Evolutionary conservation across 2,888 invertebrate species (phyloP), one percentile per base, ranked within the genome.

Genomic region (Orthosia incerta): DNA sequence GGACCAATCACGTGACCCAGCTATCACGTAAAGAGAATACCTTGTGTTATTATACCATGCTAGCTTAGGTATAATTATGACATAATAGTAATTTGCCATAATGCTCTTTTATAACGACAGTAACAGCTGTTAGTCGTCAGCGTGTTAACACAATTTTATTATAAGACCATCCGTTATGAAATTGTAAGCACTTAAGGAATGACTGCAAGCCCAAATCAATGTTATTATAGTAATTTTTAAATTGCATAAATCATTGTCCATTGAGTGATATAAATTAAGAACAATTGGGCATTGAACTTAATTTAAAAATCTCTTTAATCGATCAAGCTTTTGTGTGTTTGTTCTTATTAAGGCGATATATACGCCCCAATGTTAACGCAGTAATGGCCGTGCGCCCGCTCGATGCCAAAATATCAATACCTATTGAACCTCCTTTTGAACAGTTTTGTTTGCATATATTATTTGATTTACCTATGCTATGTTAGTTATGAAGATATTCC

Each of bases 201-300:
- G 4, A 67, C 26, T 74, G 66, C 76, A 68, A 56, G 53, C 72
- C 45, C 57, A 81, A 87, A 79, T 87, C 82, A 87, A 79, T 82
- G 55, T 62, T 75, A 66, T 64, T 73, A 74, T 63, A 71, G 66
- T 78, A 67, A 65, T 71, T 80, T 82, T 75, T 87, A 76, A 83
- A 84, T 86, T 80, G 78, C 66, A 69, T 80, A 80, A 86, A 87
- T 82, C 71, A 80, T 61, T 20, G 51, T 66, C 74, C 46, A 73
- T 72, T 64, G 57, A 81, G 48, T 61, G 60, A 57, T 71, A 59
- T 66, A 63, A 84, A 86, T 87, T 84, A 83, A 74, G 68, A 70
- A 79, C 83, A 84, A 84, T 83, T 85, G 79, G 69, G 13, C 63
- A 61, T 70, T 82, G 74, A 71, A 64, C 76, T 79, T 79, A 76